Conservation (phyloP, 2,797 vertebrate species). For the Danio aesculapii region DNA sequence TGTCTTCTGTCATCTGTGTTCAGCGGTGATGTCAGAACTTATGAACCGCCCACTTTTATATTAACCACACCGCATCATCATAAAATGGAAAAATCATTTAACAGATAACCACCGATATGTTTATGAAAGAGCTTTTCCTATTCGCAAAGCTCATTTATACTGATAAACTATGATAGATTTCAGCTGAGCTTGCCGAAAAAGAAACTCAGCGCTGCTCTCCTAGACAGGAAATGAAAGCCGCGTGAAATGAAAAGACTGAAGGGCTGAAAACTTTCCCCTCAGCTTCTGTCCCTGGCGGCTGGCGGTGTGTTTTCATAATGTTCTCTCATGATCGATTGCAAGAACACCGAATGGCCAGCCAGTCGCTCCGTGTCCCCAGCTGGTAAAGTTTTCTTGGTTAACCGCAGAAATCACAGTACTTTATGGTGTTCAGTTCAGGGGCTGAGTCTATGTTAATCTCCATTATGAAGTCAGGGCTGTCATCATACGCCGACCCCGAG, state of each 20-base stretch:
- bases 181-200: slow-evolving; percentile 52
- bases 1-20: slow-evolving; percentile 37
- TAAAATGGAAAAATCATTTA: slow-evolving; percentile 53
- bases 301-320: slow-evolving; percentile 39
- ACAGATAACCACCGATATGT: slow-evolving; percentile 31
- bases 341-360: slow-evolving; percentile 45
- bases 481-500: slow-evolving; percentile 25
- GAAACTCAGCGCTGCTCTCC: slow-evolving; percentile 41
- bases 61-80: slow-evolving; percentile 32
- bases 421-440: slow-evolving; percentile 35
- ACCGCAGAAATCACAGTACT: slow-evolving; percentile 36
- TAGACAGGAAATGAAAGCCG: slow-evolving; percentile 57
- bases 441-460: slow-evolving; percentile 47
- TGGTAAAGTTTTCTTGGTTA: slow-evolving; percentile 47
- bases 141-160: slow-evolving; percentile 44
- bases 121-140: slow-evolving; percentile 45
- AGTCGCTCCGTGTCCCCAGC: slow-evolving; percentile 35
- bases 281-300: slow-evolving; percentile 40
- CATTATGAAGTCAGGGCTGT: slow-evolving; percentile 50
- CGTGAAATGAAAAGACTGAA: slow-evolving; percentile 49
- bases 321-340: slow-evolving; percentile 55
- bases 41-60: slow-evolving; percentile 21
- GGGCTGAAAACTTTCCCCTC: slow-evolving; percentile 32
- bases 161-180: slow-evolving; percentile 57
- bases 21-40: slow-evolving; percentile 42